A percentile compares a stretch with the other conserved stretches of the same genome.
phyloP scores from a whole-genome alignment of 2,888 invertebrate genomes.

The Macrophya alboannulata region DNA sequence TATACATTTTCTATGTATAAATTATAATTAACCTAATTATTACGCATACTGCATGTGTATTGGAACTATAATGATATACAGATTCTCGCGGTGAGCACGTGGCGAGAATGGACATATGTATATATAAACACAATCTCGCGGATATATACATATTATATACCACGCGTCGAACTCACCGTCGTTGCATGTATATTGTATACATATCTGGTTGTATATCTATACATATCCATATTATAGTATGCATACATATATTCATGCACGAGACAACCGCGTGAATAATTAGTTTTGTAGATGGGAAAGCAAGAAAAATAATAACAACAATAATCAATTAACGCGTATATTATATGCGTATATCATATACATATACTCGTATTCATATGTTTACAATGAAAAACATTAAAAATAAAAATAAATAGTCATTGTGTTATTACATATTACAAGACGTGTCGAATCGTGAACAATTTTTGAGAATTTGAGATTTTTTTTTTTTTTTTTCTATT shows the following conservation, averaged over 20 bases:
- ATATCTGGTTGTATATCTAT: background rate
- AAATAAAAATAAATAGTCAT: too few relatives aligned
- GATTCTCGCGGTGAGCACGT: background rate
- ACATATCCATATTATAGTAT: too few relatives aligned
- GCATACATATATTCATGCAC: conserved; percentile 4
- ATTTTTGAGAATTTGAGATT: background rate
- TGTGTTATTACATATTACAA: too few relatives aligned
- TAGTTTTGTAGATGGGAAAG: background rate
- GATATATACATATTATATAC: background rate
- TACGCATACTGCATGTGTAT: too few relatives aligned
- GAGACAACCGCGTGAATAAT: conserved; percentile 23
- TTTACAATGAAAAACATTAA: too few relatives aligned
- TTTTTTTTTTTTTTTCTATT: background rate
- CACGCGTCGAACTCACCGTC: conserved; percentile 30
- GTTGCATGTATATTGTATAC: background rate
- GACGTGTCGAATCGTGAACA: background rate
- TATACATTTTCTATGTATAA: background rate
- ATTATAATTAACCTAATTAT: background rate
- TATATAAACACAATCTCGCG: background rate
- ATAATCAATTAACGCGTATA: background rate
- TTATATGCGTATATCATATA: background rate
- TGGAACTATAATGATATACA: background rate
- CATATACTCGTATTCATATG: background rate
- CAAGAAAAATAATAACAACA: background rate
- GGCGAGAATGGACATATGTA: conserved; percentile 30